phyloP scores from a whole-genome alignment of 2,797 vertebrate species.

The Chelonia mydas region DNA sequence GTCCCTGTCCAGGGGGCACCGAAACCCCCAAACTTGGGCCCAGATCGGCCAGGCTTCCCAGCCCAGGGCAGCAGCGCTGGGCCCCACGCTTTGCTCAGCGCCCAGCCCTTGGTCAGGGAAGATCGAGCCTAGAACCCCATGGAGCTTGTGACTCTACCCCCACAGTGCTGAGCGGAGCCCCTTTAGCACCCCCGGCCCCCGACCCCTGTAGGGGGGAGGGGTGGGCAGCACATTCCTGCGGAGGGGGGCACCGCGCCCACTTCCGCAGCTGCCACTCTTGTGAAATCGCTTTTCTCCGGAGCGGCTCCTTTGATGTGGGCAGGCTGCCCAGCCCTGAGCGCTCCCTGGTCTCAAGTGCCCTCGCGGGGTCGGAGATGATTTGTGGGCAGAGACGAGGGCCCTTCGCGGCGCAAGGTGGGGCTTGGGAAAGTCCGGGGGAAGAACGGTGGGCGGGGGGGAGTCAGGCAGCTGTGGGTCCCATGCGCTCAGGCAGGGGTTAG shows the following conservation, averaged over 20 bases:
- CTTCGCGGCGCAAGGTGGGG: background rate
- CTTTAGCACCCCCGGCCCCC: background rate
- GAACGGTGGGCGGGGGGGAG: fast-evolving
- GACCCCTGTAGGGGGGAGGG: fast-evolving
- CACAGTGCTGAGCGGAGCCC: too few relatives aligned
- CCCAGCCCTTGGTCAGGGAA: background rate
- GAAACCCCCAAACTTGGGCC: too few relatives aligned
- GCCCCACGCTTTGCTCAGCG: background rate
- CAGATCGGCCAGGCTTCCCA: background rate
- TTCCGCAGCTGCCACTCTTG: background rate
- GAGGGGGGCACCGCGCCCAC: background rate
- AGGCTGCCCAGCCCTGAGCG: fast-evolving
- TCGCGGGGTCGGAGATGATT: background rate
- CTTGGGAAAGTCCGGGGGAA: background rate
- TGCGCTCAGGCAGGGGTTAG: too few relatives aligned
- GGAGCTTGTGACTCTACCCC: too few relatives aligned
- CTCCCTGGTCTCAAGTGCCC: fast-evolving
- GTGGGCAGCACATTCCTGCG: background rate
- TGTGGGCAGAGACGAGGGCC: background rate
- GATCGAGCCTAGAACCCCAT: background rate
- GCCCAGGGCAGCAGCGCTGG: background rate
- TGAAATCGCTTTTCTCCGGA: background rate
- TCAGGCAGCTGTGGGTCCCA: background rate
- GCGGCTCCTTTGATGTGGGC: background rate
- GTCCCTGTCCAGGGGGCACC: too few relatives aligned